Evolutionary conservation across 1,140 invertebrate species (phyloP), one percentile per base, ranked within the genome.

Genomic region (Drosophila quadrilineata): DNA sequence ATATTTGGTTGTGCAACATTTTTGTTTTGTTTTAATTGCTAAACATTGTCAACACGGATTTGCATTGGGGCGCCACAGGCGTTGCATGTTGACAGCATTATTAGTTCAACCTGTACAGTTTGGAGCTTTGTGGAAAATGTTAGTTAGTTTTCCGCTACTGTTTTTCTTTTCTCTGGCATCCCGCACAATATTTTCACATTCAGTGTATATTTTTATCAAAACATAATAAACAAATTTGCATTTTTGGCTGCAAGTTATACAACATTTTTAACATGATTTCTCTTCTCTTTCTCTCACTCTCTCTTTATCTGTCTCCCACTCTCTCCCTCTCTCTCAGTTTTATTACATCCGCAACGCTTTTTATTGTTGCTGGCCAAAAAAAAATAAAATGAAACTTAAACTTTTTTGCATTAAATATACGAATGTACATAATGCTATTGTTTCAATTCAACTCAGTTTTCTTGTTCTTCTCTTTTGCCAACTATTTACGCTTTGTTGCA

Each of bases 211-310:
- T 67, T 76, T 79, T 80, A 75, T 80, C 71, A 79, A 71, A 80
- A 71, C 75, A 82, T 82, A 82, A 80, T 80, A 82, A 80, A 80
- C 71, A 80, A 80, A 80, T 80, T 80, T 80, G 62, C 75, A 80
- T 80, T 79, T n/a, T 65, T 24, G 49, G 48, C 4, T 24, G 12
- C 10, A 12, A 60, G 33, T 29, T 28, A 3, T 49, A 46, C 19
- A n/a, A n/a, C n/a, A n/a, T 38, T 33, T 63, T 45, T 45, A 14
- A 35, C 19, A 8, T 36, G 29, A 10, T 48, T 14, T 12, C 22
- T 5, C 14, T 36, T 3, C 10, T 41, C 41, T 54, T 2, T 21
- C 10, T 54, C 26, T 43, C 35, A 57, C 57, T 64, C 19, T 10
- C 12, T 43, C 38, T 36, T 19, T 21, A 9, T 16, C 43, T 5